Conservation (phyloP, 2,797 vertebrate genomes). For the Lepilemur ruficaudatus region DNA sequence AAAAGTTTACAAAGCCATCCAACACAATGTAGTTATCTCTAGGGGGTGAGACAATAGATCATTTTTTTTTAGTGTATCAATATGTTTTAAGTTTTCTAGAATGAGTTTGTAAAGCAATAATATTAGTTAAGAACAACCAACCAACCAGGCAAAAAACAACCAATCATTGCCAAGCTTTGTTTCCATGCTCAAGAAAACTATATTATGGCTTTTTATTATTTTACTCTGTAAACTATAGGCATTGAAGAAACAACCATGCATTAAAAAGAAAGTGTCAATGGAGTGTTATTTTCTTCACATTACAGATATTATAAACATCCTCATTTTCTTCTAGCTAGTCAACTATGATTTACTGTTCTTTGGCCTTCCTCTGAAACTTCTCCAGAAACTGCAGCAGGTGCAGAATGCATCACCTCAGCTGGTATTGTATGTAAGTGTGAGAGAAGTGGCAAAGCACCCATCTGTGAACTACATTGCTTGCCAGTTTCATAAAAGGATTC, state of each 20-base stretch:
- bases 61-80: background rate
- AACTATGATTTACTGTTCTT: background rate
- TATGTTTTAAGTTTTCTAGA: slow-evolving; percentile 12
- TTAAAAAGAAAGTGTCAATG: background rate
- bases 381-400: slow-evolving; percentile 50
- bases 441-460: slow-evolving; percentile 34
- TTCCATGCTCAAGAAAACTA: background rate
- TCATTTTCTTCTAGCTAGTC: background rate
- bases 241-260: background rate
- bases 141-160: background rate
- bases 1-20: background rate
- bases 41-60: background rate
- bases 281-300: background rate
- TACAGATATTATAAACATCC: background rate
- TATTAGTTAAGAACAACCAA: background rate
- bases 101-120: background rate
- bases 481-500: slow-evolving; percentile 54
- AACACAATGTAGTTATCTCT: background rate
- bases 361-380: background rate
- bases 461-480: slow-evolving; percentile 43
- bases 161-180: background rate
- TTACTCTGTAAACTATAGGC: background rate
- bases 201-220: background rate
- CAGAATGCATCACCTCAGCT: slow-evolving; percentile 55
- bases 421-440: slow-evolving; percentile 39